phyloP scores from a whole-genome alignment of 2,888 invertebrate species.

The Acronicta psi region DNA sequence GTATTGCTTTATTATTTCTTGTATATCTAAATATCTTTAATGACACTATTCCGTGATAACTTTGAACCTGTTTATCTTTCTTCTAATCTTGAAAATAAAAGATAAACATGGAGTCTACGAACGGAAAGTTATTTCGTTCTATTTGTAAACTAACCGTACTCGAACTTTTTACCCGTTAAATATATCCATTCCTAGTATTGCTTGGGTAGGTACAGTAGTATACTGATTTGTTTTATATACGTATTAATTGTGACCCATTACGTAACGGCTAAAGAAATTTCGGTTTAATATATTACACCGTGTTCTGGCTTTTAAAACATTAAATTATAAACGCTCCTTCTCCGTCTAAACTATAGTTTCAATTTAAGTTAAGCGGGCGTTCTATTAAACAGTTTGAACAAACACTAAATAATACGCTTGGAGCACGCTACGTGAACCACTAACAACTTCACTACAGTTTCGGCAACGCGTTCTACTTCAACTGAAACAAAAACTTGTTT shows the following conservation, averaged over 20 bases:
- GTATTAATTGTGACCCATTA: background rate
- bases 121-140: conserved; percentile 13
- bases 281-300: background rate
- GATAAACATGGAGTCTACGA: conserved; percentile 17
- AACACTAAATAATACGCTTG: conserved; percentile 75
- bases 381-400: conserved; percentile 73
- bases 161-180: conserved; percentile 6
- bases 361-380: conserved; percentile 76
- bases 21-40: conserved; percentile 13
- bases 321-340: conserved; percentile 46
- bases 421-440: conserved; percentile 68
- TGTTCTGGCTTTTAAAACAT: conserved; percentile 28
- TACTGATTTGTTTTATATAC: background rate
- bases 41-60: conserved; percentile 17
- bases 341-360: conserved; percentile 69
- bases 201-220: background rate
- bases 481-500: conserved; percentile 55
- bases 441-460: conserved; percentile 67
- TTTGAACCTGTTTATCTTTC: conserved; percentile 20
- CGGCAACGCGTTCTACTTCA: conserved; percentile 57
- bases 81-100: conserved; percentile 28
- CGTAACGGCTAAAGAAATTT: conserved; percentile 1
- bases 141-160: conserved; percentile 15
- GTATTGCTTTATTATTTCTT: conserved; percentile 28
- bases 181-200: conserved; percentile 1